A percentile compares a stretch with the other conserved stretches of the same genome.
Evolutionary conservation across 1,140 invertebrate species (phyloP).

Genomic region (Himalopsyche phryganea): DNA sequence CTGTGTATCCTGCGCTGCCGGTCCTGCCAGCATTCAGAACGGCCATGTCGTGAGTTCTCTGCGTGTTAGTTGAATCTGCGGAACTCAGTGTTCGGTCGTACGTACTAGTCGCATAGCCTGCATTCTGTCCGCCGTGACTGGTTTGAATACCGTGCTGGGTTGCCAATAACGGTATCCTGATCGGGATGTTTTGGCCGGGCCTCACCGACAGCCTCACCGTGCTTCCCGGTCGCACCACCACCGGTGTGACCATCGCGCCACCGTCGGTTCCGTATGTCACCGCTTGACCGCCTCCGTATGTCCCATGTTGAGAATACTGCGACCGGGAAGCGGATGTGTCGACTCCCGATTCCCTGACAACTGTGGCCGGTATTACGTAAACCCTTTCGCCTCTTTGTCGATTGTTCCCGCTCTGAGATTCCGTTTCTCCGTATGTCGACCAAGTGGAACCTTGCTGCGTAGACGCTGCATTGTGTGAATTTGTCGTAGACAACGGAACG

Average conservation of each 20-base stretch:
- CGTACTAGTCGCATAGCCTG: not conserved
- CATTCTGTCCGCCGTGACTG: not conserved
- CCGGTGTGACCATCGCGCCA: conserved; percentile 1
- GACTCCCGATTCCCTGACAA: conserved; percentile 6
- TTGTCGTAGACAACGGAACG: no score
- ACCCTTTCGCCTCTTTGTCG: no score
- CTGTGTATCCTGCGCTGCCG: not conserved
- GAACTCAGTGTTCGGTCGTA: conserved; percentile 1
- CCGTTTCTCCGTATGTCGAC: conserved; percentile 6
- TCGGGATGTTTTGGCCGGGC: conserved; percentile 36
- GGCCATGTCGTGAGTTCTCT: not conserved
- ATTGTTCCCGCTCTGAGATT: not conserved
- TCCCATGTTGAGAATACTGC: conserved; percentile 4
- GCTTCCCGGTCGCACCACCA: conserved; percentile 13
- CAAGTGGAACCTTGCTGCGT: no score
- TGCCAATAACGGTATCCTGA: conserved; percentile 40
- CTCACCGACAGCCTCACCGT: conserved; percentile 39
- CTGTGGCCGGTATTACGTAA: conserved; percentile 8
- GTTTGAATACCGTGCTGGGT: conserved; percentile 17
- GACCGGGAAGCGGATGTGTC: not conserved
- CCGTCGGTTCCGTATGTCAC: not conserved
- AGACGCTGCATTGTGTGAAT: no score
- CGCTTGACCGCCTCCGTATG: conserved; percentile 11
- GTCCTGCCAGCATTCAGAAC: not conserved
- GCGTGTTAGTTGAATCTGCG: not conserved